Base-by-base conservation (phyloP, 2,113 vertebrate genomes). In the Pachypanchax playfairii region DNA sequence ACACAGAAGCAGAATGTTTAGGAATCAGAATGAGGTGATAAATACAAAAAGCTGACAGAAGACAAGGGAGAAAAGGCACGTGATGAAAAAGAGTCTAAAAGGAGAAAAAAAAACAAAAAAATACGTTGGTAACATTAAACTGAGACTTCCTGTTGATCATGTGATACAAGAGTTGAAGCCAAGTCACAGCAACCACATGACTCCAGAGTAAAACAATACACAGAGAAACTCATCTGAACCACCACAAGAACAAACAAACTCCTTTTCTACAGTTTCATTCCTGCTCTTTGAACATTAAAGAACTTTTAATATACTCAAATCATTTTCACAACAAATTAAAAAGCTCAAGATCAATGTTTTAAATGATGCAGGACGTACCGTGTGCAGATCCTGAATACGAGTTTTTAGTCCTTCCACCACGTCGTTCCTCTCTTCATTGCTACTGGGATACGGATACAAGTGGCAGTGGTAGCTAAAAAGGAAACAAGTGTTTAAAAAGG, bases 321-420 rank as follows among this genome's bases (percentile, higher is more conserved):
- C 2, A 35, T 17, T 17, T 24, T 26, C 24, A 26, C 4, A 55
- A 44, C 43, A 18, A 39, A 9, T 4, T 18, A 6, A 20, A 31
- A 18, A 50, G 9, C 8, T 6, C 10, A 9, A 14, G 33, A 20
- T n/a, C n/a, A n/a, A n/a, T n/a, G n/a, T 41, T 8, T 20, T 28
- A 43, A 36, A 41, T 4, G n/a, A 33, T 6, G 3, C 6, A 9
- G 35, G 17, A 77, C 85, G 87, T 89, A 98, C 96, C 1, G 89
- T 94, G 53, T 95, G 92, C 12, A 98, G 93, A 77, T 98, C 96
- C 73, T 97, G 95, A 72, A 98, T 98, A 3, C 96, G 95, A 53
- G 93, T 92, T 0, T 72, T 93, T 0, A 99, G 92, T 1, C 95
- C 96, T 47, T 97, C 93, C 6, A 96, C 90, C 18, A 98, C 94